phyloP scores from a whole-genome alignment of 2,888 invertebrate genomes.

The Spodoptera littoralis region DNA sequence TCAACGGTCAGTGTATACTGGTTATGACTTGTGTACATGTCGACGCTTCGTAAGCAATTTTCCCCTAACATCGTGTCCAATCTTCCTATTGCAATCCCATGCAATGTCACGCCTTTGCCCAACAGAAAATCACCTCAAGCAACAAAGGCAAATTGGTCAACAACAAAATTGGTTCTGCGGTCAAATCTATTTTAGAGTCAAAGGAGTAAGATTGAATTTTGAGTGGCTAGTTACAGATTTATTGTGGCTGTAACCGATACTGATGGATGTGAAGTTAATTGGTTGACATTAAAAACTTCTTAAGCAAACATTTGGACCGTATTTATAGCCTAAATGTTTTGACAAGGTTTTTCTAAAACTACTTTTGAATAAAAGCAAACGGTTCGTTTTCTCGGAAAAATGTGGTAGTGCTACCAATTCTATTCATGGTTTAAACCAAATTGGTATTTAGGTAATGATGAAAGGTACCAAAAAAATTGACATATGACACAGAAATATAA shows the following conservation, averaged over 20 bases:
- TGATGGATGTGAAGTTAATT: conserved; percentile 47
- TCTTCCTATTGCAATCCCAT: conserved; percentile 52
- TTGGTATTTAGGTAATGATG: too few species aligned
- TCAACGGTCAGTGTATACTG: too few species aligned
- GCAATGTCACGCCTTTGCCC: conserved; percentile 43
- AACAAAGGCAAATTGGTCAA: conserved; percentile 44
- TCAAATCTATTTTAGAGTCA: conserved; percentile 21
- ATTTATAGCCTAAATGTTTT: conserved; percentile 32
- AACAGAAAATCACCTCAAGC: conserved; percentile 44
- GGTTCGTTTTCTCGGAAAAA: too few species aligned
- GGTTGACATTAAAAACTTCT: conserved; percentile 49
- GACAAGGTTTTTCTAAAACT: too few species aligned
- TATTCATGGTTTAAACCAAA: too few species aligned
- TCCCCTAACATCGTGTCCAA: conserved; percentile 60
- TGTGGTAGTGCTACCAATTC: too few species aligned
- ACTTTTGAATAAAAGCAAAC: too few species aligned
- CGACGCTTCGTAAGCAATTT: conserved; percentile 63
- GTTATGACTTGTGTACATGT: too few species aligned
- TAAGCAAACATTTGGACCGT: conserved; percentile 37
- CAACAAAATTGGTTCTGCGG: conserved; percentile 36
- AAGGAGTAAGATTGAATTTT: conserved; percentile 44
- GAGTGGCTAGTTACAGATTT: conserved; percentile 11
- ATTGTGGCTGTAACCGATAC: conserved; percentile 38
- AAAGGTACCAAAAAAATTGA: too few species aligned
- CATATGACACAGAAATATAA: too few species aligned